Percentiles rank a stretch among this genome's conserved stretches.
Evolutionary conservation across 2,888 invertebrate species (phyloP).

Genomic region (Taphrorychus bicolor): DNA sequence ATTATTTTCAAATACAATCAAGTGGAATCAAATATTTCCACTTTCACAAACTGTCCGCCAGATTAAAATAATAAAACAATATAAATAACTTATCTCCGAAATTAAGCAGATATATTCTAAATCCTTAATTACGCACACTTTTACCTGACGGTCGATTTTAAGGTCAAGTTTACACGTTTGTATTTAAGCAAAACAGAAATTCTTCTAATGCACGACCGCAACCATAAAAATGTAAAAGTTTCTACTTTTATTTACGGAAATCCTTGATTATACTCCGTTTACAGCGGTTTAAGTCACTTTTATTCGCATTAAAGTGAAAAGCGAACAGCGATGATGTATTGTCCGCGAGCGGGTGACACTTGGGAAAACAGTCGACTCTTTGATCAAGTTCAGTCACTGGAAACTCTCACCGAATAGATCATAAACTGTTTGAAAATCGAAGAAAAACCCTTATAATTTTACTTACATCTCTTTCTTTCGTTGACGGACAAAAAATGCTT

Average conservation of each 20-base stretch:
- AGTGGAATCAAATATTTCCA: no score
- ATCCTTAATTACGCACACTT: background rate
- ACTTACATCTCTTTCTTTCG: background rate
- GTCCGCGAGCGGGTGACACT: background rate
- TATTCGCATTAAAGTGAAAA: conserved; percentile 20
- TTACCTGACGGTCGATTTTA: background rate
- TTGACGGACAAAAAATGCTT: background rate
- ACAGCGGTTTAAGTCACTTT: conserved; percentile 4
- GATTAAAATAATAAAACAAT: no score
- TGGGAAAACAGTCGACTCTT: background rate
- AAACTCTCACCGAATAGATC: background rate
- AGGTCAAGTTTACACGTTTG: background rate
- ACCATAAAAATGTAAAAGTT: background rate
- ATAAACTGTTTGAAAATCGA: no score
- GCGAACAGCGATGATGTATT: background rate
- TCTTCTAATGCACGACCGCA: background rate
- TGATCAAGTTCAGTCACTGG: background rate
- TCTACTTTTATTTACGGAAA: conserved; percentile 19
- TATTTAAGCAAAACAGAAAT: background rate
- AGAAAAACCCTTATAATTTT: background rate
- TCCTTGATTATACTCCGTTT: background rate
- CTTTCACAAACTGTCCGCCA: no score
- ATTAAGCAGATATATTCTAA: background rate
- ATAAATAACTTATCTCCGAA: no score
- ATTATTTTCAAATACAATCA: no score